Conservation (phyloP, 2,888 invertebrate genomes). For the Sphecodes monilicornis region DNA sequence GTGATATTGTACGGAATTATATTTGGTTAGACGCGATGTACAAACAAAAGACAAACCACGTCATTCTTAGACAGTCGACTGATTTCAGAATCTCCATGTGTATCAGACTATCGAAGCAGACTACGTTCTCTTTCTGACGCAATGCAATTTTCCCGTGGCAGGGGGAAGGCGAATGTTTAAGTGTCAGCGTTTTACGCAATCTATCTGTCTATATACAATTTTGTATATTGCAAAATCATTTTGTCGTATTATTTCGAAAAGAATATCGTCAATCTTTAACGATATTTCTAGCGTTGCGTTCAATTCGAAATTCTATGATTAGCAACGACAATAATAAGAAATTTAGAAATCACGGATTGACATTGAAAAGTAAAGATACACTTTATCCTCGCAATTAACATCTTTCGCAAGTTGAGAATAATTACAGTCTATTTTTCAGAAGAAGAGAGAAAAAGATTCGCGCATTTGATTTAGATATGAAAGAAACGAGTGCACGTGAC, state of each 20-base stretch:
- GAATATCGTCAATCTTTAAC: not conserved
- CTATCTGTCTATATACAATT: not conserved
- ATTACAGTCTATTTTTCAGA: not conserved
- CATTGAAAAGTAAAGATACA: too few species aligned
- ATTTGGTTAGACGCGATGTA: not conserved
- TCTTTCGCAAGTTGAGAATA: too few species aligned
- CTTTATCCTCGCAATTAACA: too few species aligned
- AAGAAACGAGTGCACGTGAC: too few species aligned
- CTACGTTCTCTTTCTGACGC: too few species aligned
- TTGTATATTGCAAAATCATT: too few species aligned
- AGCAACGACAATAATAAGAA: not conserved
- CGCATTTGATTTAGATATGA: too few species aligned
- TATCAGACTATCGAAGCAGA: not conserved
- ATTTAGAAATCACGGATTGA: not conserved
- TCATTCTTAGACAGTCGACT: not conserved
- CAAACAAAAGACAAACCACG: not conserved
- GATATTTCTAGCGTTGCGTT: too few species aligned
- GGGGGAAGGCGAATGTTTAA: too few species aligned
- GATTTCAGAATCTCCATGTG: not conserved
- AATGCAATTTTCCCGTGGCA: too few species aligned
- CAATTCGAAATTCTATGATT: not conserved
- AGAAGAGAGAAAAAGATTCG: too few species aligned
- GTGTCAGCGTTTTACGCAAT: too few species aligned
- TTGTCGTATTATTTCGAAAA: not conserved
- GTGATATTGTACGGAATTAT: not conserved